phyloP scores from a whole-genome alignment of 2,888 invertebrate species.

The Saturnia japonica region DNA sequence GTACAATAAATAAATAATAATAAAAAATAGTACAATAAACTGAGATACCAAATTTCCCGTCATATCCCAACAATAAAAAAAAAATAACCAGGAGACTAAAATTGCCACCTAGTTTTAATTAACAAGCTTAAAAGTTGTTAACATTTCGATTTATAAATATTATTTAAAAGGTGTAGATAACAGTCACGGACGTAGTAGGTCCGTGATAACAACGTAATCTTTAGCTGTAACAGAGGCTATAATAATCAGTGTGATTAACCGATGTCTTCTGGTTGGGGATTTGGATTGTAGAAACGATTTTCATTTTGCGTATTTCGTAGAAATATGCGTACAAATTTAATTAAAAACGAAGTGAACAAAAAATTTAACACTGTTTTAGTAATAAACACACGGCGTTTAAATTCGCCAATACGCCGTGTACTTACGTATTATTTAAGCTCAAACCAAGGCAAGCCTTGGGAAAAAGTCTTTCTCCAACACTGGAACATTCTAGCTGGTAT shows the following conservation, averaged over 20 bases:
- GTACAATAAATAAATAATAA: too few species aligned
- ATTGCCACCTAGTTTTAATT: neutral
- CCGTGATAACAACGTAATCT: neutral
- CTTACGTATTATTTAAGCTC: neutral
- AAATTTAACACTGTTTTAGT: too few species aligned
- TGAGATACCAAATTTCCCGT: too few species aligned
- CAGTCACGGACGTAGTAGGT: too few species aligned
- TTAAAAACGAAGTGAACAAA: too few species aligned
- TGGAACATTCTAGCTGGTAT: neutral
- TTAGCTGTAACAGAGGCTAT: neutral
- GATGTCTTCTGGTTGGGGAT: neutral
- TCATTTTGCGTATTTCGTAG: neutral
- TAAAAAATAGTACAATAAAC: too few species aligned
- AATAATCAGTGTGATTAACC: neutral
- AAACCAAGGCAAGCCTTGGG: neutral
- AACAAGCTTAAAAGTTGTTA: neutral
- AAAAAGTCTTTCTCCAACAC: neutral
- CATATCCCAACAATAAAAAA: neutral
- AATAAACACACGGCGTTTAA: neutral
- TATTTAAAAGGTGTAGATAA: neutral
- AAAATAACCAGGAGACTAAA: neutral
- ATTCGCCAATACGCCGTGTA: neutral
- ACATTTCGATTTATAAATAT: neutral
- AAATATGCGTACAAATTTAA: neutral
- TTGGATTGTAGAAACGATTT: neutral